Evolutionary conservation across 2,797 vertebrate genomes (phyloP).

Genomic region (Myioborus melanocephalus): DNA sequence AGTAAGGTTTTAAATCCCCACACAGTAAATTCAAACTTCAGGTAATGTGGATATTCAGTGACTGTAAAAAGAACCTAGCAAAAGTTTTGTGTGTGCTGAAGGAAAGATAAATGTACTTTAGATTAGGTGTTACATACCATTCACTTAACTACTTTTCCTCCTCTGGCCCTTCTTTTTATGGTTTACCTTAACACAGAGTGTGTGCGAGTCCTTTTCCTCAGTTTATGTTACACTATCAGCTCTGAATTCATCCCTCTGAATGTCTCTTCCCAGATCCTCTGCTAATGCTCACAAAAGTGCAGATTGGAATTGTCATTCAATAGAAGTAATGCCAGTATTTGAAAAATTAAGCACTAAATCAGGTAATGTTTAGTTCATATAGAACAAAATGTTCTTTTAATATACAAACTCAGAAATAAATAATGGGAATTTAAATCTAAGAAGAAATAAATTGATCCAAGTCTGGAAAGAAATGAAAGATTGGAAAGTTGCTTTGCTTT

Average conservation of each 20-base stretch:
- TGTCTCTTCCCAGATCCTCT: background rate
- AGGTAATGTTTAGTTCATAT: background rate
- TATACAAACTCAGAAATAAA: background rate
- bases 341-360: background rate
- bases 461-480: background rate
- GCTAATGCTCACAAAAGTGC: background rate
- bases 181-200: background rate
- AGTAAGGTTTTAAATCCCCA: background rate
- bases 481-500: background rate
- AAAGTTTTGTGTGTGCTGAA: slow-evolving; percentile 1
- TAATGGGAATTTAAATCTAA: background rate
- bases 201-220: background rate
- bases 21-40: background rate
- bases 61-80: background rate
- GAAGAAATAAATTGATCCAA: background rate
- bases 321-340: background rate
- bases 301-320: background rate
- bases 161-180: background rate
- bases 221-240: background rate
- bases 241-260: background rate
- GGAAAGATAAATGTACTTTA: slow-evolving; percentile 1
- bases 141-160: background rate
- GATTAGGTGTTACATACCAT: background rate
- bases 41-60: background rate
- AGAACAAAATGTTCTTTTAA: background rate